A percentile compares a stretch with the other conserved stretches of the same genome.
Evolutionary conservation across 1,140 invertebrate genomes (phyloP).

Genomic region (Drosophila pseudoananassae): DNA sequence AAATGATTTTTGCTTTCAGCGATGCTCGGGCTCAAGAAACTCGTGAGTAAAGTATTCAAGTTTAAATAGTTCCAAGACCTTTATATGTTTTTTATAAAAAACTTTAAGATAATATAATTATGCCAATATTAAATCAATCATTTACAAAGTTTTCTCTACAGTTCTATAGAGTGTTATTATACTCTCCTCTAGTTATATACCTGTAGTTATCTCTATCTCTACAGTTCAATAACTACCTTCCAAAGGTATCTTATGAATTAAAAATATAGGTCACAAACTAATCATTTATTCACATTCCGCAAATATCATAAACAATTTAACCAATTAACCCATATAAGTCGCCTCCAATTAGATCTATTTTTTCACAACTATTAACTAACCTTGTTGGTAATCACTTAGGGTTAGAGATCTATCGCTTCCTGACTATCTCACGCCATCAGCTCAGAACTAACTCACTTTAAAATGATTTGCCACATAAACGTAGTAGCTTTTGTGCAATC

Average conservation of each 20-base stretch:
- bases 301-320: not conserved
- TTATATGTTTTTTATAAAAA: too few relatives aligned
- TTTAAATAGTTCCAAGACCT: too few relatives aligned
- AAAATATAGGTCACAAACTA: not conserved
- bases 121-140: too few relatives aligned
- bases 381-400: not conserved
- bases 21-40: not conserved
- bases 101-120: too few relatives aligned
- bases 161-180: too few relatives aligned
- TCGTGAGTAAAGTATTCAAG: not conserved
- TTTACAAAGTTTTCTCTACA: too few relatives aligned
- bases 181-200: too few relatives aligned
- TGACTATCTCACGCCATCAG: not conserved
- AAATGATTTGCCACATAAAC: constrained; percentile 18
- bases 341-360: not conserved
- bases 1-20: constrained; percentile 22
- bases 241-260: not conserved
- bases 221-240: too few relatives aligned
- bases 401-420: constrained; percentile 1
- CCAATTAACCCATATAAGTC: not conserved
- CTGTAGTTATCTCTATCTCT: too few relatives aligned
- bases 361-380: too few relatives aligned
- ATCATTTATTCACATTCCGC: not conserved
- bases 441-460: constrained; percentile 12
- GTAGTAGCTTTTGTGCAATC: constrained; percentile 21